phyloP scores from a whole-genome alignment of 2,888 invertebrate genomes.

The Harpalus rufipes region DNA sequence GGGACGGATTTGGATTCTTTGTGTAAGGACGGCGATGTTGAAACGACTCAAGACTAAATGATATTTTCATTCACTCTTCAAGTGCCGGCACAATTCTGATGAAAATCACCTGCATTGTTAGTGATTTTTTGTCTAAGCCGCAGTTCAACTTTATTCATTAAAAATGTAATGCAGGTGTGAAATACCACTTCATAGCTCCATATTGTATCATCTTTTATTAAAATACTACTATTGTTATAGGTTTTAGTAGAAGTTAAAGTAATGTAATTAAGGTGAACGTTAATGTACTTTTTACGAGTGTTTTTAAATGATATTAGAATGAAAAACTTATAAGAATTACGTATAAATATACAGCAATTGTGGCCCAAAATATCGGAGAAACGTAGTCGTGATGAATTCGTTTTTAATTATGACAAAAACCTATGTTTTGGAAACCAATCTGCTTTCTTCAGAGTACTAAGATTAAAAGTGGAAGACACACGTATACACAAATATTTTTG shows the following conservation, averaged over 20 bases:
- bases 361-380: no score
- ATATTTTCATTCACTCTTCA: conserved; percentile 13
- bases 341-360: no score
- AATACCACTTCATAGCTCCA: neutral
- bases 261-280: conserved; percentile 18
- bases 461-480: no score
- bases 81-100: neutral
- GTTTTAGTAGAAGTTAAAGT: neutral
- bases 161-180: conserved; percentile 12
- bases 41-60: conserved; percentile 33
- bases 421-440: no score
- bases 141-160: conserved; percentile 25
- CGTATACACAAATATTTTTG: no score
- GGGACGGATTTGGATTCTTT: conserved; percentile 33
- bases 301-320: no score
- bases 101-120: conserved; percentile 34
- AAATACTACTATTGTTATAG: conserved; percentile 26
- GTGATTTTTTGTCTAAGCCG: neutral
- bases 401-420: no score
- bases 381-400: no score
- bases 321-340: no score
- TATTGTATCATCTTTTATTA: conserved; percentile 29
- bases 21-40: neutral
- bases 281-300: conserved; percentile 13
- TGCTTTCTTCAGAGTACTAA: no score